phyloP scores from a whole-genome alignment of 1,140 invertebrate species.

The Potamilus streckersoni region DNA sequence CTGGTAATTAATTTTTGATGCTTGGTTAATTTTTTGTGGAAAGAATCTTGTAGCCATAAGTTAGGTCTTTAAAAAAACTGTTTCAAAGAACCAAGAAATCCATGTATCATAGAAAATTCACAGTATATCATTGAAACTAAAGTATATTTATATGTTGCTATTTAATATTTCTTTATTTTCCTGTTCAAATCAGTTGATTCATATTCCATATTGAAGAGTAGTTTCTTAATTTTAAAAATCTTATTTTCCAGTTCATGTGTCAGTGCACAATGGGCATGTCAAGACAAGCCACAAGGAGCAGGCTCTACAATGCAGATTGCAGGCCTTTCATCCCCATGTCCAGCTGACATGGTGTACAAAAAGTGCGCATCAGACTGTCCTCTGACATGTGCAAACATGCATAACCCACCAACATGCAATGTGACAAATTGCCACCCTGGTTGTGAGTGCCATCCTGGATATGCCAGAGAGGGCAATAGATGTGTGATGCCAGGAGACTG shows the following conservation, averaged over 20 bases:
- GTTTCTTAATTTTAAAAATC: background rate
- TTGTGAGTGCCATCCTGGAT: constrained; percentile 80
- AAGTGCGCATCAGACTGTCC: constrained; percentile 79
- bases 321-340: constrained; percentile 34
- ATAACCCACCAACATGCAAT: constrained; percentile 67
- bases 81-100: no score
- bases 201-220: background rate
- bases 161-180: background rate
- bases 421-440: constrained; percentile 71
- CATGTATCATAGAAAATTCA: no score
- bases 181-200: background rate
- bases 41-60: no score
- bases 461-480: constrained; percentile 64
- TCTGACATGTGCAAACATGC: constrained; percentile 86
- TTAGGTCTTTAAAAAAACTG: no score
- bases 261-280: constrained; percentile 81
- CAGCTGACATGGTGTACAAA: constrained; percentile 77
- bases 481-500: constrained; percentile 81
- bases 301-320: constrained; percentile 71
- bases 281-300: constrained; percentile 11
- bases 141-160: background rate
- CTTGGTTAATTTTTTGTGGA: no score
- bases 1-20: no score
- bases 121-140: no score
- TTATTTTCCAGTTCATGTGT: constrained; percentile 76